Base-by-base conservation (phyloP, 2,113 vertebrate genomes). In the Rallus limicola region DNA sequence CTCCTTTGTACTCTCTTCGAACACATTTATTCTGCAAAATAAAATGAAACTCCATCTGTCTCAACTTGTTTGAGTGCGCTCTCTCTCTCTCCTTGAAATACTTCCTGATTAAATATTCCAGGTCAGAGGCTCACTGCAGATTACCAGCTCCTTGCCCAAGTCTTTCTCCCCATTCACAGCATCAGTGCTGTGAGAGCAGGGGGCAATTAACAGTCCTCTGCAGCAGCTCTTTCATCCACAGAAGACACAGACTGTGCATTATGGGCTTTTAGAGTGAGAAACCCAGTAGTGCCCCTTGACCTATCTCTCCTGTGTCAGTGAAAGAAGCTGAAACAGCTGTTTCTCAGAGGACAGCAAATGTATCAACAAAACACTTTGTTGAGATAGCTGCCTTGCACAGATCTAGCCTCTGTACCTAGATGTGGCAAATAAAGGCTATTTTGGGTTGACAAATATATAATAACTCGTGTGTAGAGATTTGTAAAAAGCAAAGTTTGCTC, bases 401-500 rank as follows among this genome's bases (percentile, higher is more conserved):
- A n/a, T 40, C 52, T 65, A 68, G 90, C 46, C 63, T 86, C 69
- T 82, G 31, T 36, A 28, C 59, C 62, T 82, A 52, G 60, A 46
- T 1, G n/a, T 64, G 83, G 68, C 34, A 93, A 79, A 74, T n/a
- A 52, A 76, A 92, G 46, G 78, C 40, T 94, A 92, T 91, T 97
- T 70, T 81, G 23, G 40, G 81, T 38, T 78, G 84, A 87, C 78
- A 95, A 92, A 86, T 85, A 23, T 10, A 70, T 52, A 75, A 65
- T 65, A 89, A 90, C 68, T 86, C 8, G 2, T 64, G 53, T 28
- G 69, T 9, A 36, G 70, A 75, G 72, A 84, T 71, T 81, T 88
- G 86, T 90, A 90, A 96, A 97, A 95, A 95, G 90, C 76, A 88
- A 95, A 96, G 92, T 95, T 95, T 96, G 34, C 68, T 83, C 44